phyloP scores from a whole-genome alignment of 2,888 invertebrate species.

The Urechis unicinctus region DNA sequence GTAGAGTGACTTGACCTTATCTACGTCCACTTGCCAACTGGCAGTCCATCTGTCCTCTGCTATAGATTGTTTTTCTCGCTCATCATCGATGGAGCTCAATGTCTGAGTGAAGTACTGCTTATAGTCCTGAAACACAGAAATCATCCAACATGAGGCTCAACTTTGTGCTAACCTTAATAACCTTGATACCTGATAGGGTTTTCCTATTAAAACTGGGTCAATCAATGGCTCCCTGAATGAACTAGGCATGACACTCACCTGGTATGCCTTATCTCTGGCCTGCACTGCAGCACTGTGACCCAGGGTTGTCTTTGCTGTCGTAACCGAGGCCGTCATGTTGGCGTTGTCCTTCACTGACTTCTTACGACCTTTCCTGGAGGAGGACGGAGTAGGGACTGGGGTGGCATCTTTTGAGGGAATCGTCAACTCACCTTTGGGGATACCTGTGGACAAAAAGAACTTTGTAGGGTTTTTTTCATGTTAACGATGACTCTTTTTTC shows the following conservation, averaged over 20 bases:
- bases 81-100: slow-evolving; percentile 32
- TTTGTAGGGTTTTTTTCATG: not conserved
- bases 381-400: no score
- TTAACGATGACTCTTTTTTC: no score
- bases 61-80: slow-evolving; percentile 28
- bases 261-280: slow-evolving; percentile 36
- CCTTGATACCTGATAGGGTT: no score
- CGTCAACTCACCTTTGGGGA: slow-evolving; percentile 34
- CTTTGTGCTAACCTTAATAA: no score
- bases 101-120: slow-evolving; percentile 32
- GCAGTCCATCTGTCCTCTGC: slow-evolving; percentile 42
- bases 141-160: no score
- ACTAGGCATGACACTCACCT: slow-evolving; percentile 26
- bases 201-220: not conserved
- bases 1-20: slow-evolving; percentile 38
- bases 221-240: no score
- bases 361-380: no score
- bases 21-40: slow-evolving; percentile 40
- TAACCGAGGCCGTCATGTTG: slow-evolving; percentile 33
- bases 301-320: slow-evolving; percentile 41
- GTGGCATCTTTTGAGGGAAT: slow-evolving; percentile 5
- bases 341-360: no score
- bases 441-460: slow-evolving; percentile 19
- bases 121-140: slow-evolving; percentile 29
- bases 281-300: slow-evolving; percentile 37